Conservation (phyloP, 2,888 invertebrate species). For the Cephus sareptanus region DNA sequence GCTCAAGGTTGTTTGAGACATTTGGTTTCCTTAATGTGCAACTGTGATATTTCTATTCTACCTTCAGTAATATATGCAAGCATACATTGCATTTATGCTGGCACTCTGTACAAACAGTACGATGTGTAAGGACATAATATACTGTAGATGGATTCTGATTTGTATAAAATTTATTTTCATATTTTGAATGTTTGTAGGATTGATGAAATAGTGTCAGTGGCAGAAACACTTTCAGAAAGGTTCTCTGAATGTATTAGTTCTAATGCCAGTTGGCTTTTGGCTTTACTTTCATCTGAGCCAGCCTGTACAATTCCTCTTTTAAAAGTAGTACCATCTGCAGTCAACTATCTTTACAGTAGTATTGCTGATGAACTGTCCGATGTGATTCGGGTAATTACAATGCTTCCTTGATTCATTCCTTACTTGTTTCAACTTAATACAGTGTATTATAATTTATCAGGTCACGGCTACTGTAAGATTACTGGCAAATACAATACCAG, state of each 20-base stretch:
- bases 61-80: slow-evolving; percentile 53
- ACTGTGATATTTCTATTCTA: slow-evolving; percentile 42
- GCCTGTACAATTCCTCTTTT: slow-evolving; percentile 34
- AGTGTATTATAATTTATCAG: slow-evolving; percentile 30
- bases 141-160: neutral
- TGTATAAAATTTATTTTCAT: slow-evolving; percentile 5
- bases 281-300: slow-evolving; percentile 50
- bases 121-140: slow-evolving; percentile 45
- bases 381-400: slow-evolving; percentile 35
- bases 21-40: slow-evolving; percentile 40
- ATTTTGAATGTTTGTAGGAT: slow-evolving; percentile 37
- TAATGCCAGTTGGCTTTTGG: slow-evolving; percentile 52
- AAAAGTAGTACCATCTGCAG: slow-evolving; percentile 25
- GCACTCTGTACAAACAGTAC: slow-evolving; percentile 28
- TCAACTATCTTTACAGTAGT: slow-evolving; percentile 36
- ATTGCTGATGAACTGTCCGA: slow-evolving; percentile 22
- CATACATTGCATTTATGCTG: slow-evolving; percentile 46
- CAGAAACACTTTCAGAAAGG: slow-evolving; percentile 30
- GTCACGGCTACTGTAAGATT: slow-evolving; percentile 52
- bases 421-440: slow-evolving; percentile 7
- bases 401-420: neutral
- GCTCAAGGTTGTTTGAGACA: slow-evolving; percentile 54
- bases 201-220: slow-evolving; percentile 41
- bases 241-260: slow-evolving; percentile 30
- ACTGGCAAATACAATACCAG: slow-evolving; percentile 51